These are phyloP conservation scores for Pterostichus niger DNA, from an alignment of 2,888 invertebrate genomes.

Conservation along the genomic window DNA sequence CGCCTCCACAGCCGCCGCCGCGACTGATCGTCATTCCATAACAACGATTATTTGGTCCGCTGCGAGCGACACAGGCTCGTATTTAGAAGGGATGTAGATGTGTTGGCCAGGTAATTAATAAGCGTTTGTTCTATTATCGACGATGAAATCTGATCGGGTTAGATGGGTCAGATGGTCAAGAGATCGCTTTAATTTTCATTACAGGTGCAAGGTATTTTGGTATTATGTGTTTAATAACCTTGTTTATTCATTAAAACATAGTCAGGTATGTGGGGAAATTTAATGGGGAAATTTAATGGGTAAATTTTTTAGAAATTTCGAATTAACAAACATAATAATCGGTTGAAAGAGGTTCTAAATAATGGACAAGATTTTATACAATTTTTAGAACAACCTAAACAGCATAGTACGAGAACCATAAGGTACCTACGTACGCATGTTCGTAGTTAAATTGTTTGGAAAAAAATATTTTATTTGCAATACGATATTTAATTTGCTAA, in stretches of 20 bases:
- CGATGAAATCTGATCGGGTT: constrained; percentile 35
- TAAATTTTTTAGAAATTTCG: no score
- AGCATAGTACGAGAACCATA: no score
- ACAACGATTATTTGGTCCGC: constrained; percentile 48
- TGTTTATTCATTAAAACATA: constrained; percentile 19
- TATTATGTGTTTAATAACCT: constrained; percentile 40
- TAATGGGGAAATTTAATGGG: no score
- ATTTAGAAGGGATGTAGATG: constrained; percentile 20
- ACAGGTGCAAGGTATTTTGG: constrained; percentile 8
- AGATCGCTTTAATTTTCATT: constrained; percentile 37
- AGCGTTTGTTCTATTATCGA: constrained; percentile 42
- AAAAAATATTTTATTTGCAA: no score
- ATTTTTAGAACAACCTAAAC: no score
- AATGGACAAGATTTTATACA: no score
- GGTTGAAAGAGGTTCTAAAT: no score
- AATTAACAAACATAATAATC: no score
- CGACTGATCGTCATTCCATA: constrained; percentile 53
- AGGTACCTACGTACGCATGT: no score
- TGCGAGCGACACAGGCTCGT: constrained; percentile 26
- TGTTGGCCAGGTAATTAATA: constrained; percentile 48
- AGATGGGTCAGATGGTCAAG: constrained; percentile 40
- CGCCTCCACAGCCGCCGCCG: constrained; percentile 62
- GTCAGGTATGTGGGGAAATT: no score
- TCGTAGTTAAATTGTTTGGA: no score
- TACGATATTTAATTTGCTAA: no score